These are phyloP conservation scores for Doris montereyensis DNA, from an alignment of 2,888 invertebrate genomes.

Conservation along the genomic window DNA sequence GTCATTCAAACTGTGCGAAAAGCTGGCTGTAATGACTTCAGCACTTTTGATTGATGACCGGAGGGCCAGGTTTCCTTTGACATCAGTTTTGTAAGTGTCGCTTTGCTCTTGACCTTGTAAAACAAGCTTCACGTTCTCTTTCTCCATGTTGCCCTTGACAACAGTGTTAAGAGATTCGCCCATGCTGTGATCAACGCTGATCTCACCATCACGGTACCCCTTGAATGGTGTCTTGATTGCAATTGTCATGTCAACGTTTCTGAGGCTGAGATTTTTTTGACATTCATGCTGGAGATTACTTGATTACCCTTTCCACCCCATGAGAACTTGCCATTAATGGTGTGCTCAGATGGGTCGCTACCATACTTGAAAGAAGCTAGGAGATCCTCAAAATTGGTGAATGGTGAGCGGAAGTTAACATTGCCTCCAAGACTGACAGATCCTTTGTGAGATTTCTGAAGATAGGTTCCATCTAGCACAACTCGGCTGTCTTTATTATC, in stretches of 20 bases:
- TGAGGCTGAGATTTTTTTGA: slow-evolving; percentile 50
- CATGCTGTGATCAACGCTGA: slow-evolving; percentile 46
- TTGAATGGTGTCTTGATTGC: slow-evolving; percentile 52
- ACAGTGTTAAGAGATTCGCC: slow-evolving; percentile 42
- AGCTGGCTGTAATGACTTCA: slow-evolving; percentile 9
- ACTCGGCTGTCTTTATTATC: slow-evolving; percentile 12
- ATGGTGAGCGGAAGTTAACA: slow-evolving; percentile 25
- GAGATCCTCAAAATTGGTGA: slow-evolving; percentile 31
- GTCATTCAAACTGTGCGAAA: slow-evolving; percentile 45
- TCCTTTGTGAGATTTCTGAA: background rate
- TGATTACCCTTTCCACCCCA: slow-evolving; percentile 49
- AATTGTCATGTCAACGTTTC: slow-evolving; percentile 47
- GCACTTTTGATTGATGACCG: slow-evolving; percentile 48
- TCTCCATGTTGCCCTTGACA: slow-evolving; percentile 43
- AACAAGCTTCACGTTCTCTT: slow-evolving; percentile 42
- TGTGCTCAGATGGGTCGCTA: slow-evolving; percentile 44
- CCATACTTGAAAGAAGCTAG: slow-evolving; percentile 42
- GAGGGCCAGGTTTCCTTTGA: slow-evolving; percentile 48
- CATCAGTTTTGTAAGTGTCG: slow-evolving; percentile 36
- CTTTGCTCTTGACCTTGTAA: slow-evolving; percentile 24
- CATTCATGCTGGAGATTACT: slow-evolving; percentile 47
- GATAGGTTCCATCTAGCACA: background rate
- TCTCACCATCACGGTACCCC: slow-evolving; percentile 45
- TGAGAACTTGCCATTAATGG: slow-evolving; percentile 46
- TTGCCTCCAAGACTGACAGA: slow-evolving; percentile 21